These are phyloP conservation scores for Operophtera brumata DNA, from an alignment of 2,888 invertebrate genomes.

Conservation along the genomic window DNA sequence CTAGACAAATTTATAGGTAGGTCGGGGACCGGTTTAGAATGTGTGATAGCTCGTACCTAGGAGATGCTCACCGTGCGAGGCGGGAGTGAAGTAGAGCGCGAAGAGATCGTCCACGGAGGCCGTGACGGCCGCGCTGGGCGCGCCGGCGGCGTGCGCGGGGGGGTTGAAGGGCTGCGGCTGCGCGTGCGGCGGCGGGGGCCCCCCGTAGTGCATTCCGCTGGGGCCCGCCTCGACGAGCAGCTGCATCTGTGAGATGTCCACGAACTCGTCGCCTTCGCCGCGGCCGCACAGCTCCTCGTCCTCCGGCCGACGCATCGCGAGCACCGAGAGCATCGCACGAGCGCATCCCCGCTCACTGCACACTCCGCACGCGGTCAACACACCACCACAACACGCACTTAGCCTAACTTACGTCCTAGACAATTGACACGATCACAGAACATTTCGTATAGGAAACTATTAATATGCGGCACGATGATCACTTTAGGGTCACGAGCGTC, in stretches of 20 bases:
- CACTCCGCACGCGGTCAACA: slow-evolving; percentile 43
- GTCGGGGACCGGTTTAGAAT: slow-evolving; percentile 29
- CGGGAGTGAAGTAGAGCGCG: slow-evolving; percentile 86
- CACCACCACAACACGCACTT: slow-evolving; percentile 38
- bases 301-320: slow-evolving; percentile 89
- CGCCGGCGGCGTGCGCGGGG: slow-evolving; percentile 55
- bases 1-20: slow-evolving; percentile 24
- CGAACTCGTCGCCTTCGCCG: slow-evolving; percentile 86
- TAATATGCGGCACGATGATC: slow-evolving; percentile 56
- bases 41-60: slow-evolving; percentile 29
- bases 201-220: slow-evolving; percentile 74
- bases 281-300: slow-evolving; percentile 81
- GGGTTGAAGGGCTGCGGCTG: slow-evolving; percentile 72
- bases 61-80: slow-evolving; percentile 79
- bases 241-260: slow-evolving; percentile 91
- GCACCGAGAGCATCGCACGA: slow-evolving; percentile 81
- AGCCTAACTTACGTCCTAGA: slow-evolving; percentile 60
- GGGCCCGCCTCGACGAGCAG: slow-evolving; percentile 83
- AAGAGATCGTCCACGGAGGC: slow-evolving; percentile 88
- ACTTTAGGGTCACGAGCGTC: slow-evolving; percentile 55
- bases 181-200: slow-evolving; percentile 72
- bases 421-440: slow-evolving; percentile 76
- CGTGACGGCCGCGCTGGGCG: slow-evolving; percentile 54
- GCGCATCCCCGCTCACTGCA: slow-evolving; percentile 71
- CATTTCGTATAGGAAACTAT: slow-evolving; percentile 62